These are phyloP conservation scores for Drosophila eohydei DNA, from an alignment of 2,888 invertebrate genomes.

Conservation along the genomic window DNA sequence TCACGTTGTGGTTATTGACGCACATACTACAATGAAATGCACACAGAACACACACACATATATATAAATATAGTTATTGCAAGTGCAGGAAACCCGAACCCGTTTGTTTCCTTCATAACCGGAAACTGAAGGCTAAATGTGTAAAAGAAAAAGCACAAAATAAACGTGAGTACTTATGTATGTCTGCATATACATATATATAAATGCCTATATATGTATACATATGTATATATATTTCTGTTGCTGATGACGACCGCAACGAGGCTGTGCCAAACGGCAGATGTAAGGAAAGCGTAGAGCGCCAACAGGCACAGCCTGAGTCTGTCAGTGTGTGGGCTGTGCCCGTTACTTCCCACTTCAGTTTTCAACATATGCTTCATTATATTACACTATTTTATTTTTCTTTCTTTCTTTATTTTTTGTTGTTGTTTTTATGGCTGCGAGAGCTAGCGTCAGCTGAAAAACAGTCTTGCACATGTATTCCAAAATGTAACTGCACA, in stretches of 20 bases:
- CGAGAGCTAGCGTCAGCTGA: constrained; percentile 36
- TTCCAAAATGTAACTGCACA: constrained; percentile 26
- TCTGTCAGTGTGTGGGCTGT: constrained; percentile 44
- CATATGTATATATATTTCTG: constrained; percentile 8
- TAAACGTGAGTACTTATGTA: constrained; percentile 36
- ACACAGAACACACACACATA: constrained; percentile 17
- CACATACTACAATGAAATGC: constrained; percentile 72
- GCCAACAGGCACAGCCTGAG: constrained; percentile 43
- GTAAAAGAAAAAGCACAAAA: constrained; percentile 62
- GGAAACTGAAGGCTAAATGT: constrained; percentile 80
- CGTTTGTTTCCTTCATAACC: constrained; percentile 78
- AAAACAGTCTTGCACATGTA: constrained; percentile 32
- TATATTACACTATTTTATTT: constrained; percentile 22
- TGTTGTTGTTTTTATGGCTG: constrained; percentile 13
- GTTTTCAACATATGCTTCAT: constrained; percentile 28
- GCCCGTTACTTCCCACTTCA: constrained; percentile 60
- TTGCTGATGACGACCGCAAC: constrained; percentile 39
- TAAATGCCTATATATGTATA: not conserved
- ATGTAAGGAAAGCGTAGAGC: constrained; percentile 43
- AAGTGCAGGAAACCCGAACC: constrained; percentile 72
- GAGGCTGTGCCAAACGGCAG: constrained; percentile 55
- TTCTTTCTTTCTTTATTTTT: constrained; percentile 26
- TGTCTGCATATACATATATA: not conserved
- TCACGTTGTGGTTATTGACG: constrained; percentile 63
- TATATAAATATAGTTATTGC: constrained; percentile 35